Percentiles rank a stretch among this genome's conserved stretches.
Conservation (phyloP, 2,797 vertebrate genomes). For the Hoplostethus atlanticus region DNA sequence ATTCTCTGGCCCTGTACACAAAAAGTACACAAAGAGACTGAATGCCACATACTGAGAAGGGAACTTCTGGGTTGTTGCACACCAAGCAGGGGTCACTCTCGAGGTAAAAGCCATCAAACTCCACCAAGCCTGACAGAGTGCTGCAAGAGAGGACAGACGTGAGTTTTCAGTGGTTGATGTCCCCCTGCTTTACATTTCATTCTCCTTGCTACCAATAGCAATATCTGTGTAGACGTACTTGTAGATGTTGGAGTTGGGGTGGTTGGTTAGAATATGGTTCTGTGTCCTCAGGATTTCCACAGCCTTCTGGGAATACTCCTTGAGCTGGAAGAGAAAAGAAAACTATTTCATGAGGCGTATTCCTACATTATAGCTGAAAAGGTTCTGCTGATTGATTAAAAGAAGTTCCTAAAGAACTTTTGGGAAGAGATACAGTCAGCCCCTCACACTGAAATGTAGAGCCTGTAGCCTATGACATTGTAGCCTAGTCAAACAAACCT, state of each 20-base stretch:
- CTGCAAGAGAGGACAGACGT: conserved; percentile 74
- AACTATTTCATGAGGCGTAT: neutral
- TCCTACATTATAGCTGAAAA: too few species aligned
- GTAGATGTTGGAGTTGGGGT: conserved; percentile 99
- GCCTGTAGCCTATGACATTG: fast-evolving
- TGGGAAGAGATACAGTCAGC: neutral
- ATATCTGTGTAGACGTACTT: conserved; percentile 86
- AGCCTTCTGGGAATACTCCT: conserved; percentile 98
- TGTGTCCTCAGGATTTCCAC: conserved; percentile 97
- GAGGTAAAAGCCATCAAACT: conserved; percentile 97
- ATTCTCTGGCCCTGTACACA: too few species aligned
- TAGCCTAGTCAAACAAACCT: conserved; percentile 80
- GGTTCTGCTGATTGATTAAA: neutral
- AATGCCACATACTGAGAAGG: conserved; percentile 89
- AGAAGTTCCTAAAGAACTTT: neutral
- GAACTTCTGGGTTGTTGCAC: conserved; percentile 99
- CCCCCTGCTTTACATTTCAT: neutral
- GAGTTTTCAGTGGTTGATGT: neutral
- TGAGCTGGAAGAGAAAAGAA: conserved; percentile 83
- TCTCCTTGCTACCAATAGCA: neutral
- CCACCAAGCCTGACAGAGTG: conserved; percentile 96
- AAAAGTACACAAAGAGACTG: neutral
- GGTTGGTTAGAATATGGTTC: conserved; percentile 98
- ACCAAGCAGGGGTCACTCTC: conserved; percentile 99
- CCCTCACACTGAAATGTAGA: neutral